Base-by-base conservation (phyloP, 2,888 invertebrate species). In the Agrilus mali region DNA sequence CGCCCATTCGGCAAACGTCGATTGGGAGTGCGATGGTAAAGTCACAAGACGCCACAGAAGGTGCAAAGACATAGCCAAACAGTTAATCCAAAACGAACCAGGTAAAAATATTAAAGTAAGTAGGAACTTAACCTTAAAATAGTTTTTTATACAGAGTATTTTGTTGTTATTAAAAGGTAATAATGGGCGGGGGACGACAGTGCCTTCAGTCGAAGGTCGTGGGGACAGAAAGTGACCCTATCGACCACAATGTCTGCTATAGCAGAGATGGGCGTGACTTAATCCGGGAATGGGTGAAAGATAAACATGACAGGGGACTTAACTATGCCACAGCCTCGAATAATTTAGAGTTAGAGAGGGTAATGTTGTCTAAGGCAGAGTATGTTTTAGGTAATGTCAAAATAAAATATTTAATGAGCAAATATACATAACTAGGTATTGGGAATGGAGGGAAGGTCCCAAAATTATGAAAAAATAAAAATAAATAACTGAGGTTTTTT, bases 131-230 rank as follows among this genome's bases (percentile, higher is more conserved):
- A n/a, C n/a, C n/a, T n/a, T n/a, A n/a, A n/a, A n/a, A n/a, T n/a
- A n/a, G n/a, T n/a, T n/a, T n/a, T n/a, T n/a, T 20, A 20, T 20
- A 20, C 20, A 20, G 20, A 5, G 20, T 20, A 7, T 20, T 20
- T 20, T 20, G 20, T 2, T 20, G 5, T 20, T 20, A 5, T 20
- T 20, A 20, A 20, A 55, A 84, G 83, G 85, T 88, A 0, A 81
- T 93, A 16, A 78, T 93, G 75, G 93, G 92, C 1, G 93, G 93
- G 4, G 92, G 93, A 0, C 73, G 82, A 36, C 84, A 86, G 59
- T 68, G 74, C 50, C 62, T 89, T 7, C 72, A 78, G 17, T 75
- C 81, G 0, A 73, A 81, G 54, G 68, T 73, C 0, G 65, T 66
- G 1, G 70, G 58, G 1, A 67, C 67, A 0, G 40, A 43, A 0